Evolutionary conservation across 2,888 invertebrate genomes (phyloP), one percentile per base, ranked within the genome.

Genomic region (Synergus gifuensis): DNA sequence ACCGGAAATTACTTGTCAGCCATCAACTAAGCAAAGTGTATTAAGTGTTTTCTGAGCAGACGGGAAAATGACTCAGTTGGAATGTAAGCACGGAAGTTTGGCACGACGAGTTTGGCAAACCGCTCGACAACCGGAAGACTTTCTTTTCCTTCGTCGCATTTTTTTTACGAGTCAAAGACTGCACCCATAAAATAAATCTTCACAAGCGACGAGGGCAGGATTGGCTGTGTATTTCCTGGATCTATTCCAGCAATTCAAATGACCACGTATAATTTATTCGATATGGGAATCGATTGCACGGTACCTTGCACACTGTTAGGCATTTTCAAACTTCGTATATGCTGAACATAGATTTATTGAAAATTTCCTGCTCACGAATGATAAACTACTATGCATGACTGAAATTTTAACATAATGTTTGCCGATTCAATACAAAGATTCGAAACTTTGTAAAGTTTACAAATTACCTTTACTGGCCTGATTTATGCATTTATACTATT

Each of bases 1-100:
- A 86, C 86, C 87, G 90, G 90, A 91, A 89, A 91, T 91, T 90
- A 88, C 88, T 87, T 87, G 87, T 88, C 88, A 85, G 85, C 83
- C 84, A 86, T 87, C 83, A 81, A 79, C 83, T 78, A 79, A 28
- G 81, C 85, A 79, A 84, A 79, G 76, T 81, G 85, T 86, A 90
- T 90, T 87, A 89, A 90, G 88, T 89, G 88, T 89, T 90, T 90
- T 88, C 83, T 82, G 81, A 80, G 83, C 82, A 66, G 85, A 84
- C 87, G 84, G 80, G 87, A 86, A 85, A 89, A 85, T 85, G 86
- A 87, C 85, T 82, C 73, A 44, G 76, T 78, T 40, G 63, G 73
- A 62, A 78, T 62, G 73, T 46, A 44, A 78, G 64, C 73, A 44
- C 63, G 73, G 73, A 73, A 78, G 73, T 63, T 60, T 62, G 44